phyloP scores from a whole-genome alignment of 2,888 invertebrate genomes.

The Zhuqinia jingwanae region DNA sequence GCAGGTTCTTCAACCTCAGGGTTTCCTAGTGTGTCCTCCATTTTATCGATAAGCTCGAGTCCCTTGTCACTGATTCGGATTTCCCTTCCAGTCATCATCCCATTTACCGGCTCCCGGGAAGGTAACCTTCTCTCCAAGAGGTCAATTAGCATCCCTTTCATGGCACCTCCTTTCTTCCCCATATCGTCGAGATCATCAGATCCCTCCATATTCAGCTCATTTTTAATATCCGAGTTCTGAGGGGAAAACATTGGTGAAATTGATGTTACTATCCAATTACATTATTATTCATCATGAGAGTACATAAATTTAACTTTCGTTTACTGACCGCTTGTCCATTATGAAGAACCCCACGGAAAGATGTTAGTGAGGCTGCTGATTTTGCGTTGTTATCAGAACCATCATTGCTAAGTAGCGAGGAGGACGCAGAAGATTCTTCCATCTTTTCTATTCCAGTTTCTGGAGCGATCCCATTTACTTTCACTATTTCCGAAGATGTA shows the following conservation, averaged over 20 bases:
- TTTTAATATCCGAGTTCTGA: slow-evolving; percentile 66
- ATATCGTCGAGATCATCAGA: slow-evolving; percentile 82
- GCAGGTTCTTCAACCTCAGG: slow-evolving; percentile 30
- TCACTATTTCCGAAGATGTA: slow-evolving; percentile 46
- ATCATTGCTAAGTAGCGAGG: slow-evolving; percentile 83
- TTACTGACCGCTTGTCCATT: slow-evolving; percentile 81
- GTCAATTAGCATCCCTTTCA: slow-evolving; percentile 87
- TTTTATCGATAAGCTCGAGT: slow-evolving; percentile 84
- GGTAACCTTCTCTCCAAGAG: slow-evolving; percentile 89
- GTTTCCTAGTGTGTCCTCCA: slow-evolving; percentile 57
- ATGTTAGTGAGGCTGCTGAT: slow-evolving; percentile 80
- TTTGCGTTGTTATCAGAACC: slow-evolving; percentile 80
- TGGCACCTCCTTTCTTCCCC: slow-evolving; percentile 62
- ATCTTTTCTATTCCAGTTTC: slow-evolving; percentile 80
- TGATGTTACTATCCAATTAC: too few relatives aligned
- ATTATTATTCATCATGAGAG: too few relatives aligned
- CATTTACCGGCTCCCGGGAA: slow-evolving; percentile 84
- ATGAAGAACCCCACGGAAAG: slow-evolving; percentile 85
- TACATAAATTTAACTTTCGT: too few relatives aligned
- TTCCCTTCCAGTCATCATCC: slow-evolving; percentile 83
- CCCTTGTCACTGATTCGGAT: slow-evolving; percentile 84
- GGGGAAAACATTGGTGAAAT: too few relatives aligned
- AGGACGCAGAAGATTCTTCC: slow-evolving; percentile 83
- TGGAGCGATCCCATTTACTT: slow-evolving; percentile 80
- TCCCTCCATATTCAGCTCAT: slow-evolving; percentile 52